phyloP scores from a whole-genome alignment of 2,888 invertebrate species.

The Allolobophora icterica region DNA sequence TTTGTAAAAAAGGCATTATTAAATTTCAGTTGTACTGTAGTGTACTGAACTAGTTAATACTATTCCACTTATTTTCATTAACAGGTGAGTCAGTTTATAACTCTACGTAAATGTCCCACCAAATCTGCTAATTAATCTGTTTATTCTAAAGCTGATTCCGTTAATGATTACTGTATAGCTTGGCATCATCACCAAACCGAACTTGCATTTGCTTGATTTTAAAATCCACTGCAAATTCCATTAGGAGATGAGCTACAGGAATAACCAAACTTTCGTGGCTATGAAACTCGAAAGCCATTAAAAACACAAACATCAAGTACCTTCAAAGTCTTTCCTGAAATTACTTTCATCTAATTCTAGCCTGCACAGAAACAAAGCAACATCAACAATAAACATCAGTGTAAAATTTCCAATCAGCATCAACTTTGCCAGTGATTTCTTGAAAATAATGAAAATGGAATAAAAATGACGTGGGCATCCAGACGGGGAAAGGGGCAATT shows the following conservation, averaged over 20 bases:
- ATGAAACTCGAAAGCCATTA: too few relatives aligned
- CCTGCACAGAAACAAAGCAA: conserved; percentile 4
- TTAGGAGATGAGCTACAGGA: neutral
- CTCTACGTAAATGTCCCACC: neutral
- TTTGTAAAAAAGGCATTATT: too few relatives aligned
- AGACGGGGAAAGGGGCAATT: too few relatives aligned
- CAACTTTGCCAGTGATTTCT: neutral
- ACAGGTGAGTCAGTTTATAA: neutral
- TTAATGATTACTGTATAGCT: too few relatives aligned
- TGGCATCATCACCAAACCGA: too few relatives aligned
- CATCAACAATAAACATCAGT: neutral
- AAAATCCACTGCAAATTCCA: neutral
- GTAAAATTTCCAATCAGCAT: neutral
- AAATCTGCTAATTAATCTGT: neutral
- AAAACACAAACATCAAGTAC: neutral
- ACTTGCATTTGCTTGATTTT: too few relatives aligned
- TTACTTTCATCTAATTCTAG: conserved; percentile 14
- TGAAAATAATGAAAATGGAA: neutral
- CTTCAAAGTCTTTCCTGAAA: conserved; percentile 25
- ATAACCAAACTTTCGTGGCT: neutral
- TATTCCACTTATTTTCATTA: neutral
- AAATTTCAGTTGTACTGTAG: too few relatives aligned
- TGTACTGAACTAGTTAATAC: neutral
- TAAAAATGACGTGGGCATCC: too few relatives aligned
- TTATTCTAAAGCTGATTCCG: too few relatives aligned